A percentile compares a stretch with the other conserved stretches of the same genome.
These are phyloP conservation scores for Ptyas mucosa DNA, from an alignment of 2,113 vertebrate genomes.

Conservation along the genomic window DNA sequence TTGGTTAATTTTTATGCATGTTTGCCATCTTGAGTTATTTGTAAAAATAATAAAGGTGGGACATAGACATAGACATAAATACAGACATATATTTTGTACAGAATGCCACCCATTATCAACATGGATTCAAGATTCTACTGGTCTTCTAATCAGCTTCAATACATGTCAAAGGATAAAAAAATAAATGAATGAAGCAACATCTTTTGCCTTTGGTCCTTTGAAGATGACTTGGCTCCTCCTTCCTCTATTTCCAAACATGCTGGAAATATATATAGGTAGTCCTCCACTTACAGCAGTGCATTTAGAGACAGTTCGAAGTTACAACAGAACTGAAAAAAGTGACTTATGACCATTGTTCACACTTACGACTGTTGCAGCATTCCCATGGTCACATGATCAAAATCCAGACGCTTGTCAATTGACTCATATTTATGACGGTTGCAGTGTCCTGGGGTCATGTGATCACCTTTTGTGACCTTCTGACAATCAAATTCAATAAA, in stretches of 20 bases:
- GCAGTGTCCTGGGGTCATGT: neutral
- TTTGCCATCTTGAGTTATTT: neutral
- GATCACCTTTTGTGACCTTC: neutral
- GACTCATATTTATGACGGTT: neutral
- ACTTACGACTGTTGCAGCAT: neutral
- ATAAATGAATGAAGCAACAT: neutral
- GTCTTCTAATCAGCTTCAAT: neutral
- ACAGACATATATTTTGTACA: neutral
- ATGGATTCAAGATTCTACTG: neutral
- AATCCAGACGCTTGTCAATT: neutral
- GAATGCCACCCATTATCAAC: neutral
- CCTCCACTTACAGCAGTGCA: neutral
- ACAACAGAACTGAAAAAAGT: neutral
- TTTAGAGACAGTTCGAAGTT: neutral
- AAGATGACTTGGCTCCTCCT: neutral
- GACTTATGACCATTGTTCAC: neutral
- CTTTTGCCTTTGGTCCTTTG: neutral
- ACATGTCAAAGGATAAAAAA: neutral
- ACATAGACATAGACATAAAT: neutral
- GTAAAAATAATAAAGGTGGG: neutral
- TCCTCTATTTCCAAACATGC: neutral
- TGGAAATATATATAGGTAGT: neutral
- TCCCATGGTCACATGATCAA: neutral
- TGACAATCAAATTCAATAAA: neutral
- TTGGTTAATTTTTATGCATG: neutral